These are phyloP conservation scores for Perccottus glenii DNA, from an alignment of 2,113 vertebrate genomes.

Conservation along the genomic window DNA sequence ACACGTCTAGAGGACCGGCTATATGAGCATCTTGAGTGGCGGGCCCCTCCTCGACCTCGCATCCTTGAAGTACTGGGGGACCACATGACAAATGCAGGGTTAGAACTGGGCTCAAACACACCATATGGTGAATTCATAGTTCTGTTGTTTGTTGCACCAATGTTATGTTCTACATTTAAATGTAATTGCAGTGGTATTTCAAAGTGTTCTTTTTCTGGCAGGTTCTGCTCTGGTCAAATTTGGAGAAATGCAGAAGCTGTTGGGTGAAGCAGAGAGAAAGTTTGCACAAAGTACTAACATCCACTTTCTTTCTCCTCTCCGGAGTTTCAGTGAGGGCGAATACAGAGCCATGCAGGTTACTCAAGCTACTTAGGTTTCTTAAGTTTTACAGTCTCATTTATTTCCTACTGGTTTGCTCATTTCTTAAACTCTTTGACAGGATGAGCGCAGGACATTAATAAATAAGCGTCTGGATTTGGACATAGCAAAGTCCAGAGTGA, in stretches of 20 bases:
- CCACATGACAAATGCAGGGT: slow-evolving; percentile 88
- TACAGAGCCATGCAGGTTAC: slow-evolving; percentile 90
- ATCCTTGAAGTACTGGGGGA: slow-evolving; percentile 87
- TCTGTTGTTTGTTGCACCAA: background rate
- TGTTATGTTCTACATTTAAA: background rate
- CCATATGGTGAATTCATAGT: slow-evolving; percentile 64
- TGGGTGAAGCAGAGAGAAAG: slow-evolving; percentile 88
- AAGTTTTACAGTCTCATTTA: background rate
- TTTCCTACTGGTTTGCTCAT: background rate
- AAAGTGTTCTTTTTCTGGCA: slow-evolving; percentile 61
- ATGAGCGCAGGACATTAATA: slow-evolving; percentile 67
- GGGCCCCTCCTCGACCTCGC: slow-evolving; percentile 83
- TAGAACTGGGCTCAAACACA: slow-evolving; percentile 85
- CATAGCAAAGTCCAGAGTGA: slow-evolving; percentile 64
- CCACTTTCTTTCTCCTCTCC: slow-evolving; percentile 90
- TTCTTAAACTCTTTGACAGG: slow-evolving; percentile 31
- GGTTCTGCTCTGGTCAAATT: slow-evolving; percentile 90
- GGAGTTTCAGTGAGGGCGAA: slow-evolving; percentile 90
- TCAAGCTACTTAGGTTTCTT: background rate
- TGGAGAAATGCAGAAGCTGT: slow-evolving; percentile 90
- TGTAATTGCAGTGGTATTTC: background rate
- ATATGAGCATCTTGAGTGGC: slow-evolving; percentile 91
- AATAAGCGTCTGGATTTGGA: slow-evolving; percentile 77
- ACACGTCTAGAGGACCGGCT: slow-evolving; percentile 92
- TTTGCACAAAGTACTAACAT: slow-evolving; percentile 89